Percentiles rank a stretch among this genome's conserved stretches.
Evolutionary conservation across 2,113 vertebrate species (phyloP).

Genomic region (Scomber japonicus): DNA sequence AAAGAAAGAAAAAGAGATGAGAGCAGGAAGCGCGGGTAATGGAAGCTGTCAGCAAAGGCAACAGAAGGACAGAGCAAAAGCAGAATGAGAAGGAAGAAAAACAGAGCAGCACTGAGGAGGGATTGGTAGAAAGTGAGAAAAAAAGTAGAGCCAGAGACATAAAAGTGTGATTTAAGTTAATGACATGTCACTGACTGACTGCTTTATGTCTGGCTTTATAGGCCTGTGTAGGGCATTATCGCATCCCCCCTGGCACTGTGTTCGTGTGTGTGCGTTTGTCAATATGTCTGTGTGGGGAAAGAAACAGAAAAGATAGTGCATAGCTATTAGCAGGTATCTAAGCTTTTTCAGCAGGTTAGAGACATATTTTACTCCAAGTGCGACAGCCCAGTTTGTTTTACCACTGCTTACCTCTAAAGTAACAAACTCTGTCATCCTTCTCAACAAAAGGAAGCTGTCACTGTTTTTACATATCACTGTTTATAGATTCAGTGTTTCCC

Average conservation of each 20-base stretch:
- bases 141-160: conserved; percentile 68
- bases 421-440: conserved; percentile 11
- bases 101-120: conserved; percentile 30
- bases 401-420: neutral
- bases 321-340: conserved; percentile 24
- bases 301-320: conserved; percentile 26
- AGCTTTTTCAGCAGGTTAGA: conserved; percentile 14
- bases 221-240: conserved; percentile 68
- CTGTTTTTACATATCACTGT: conserved; percentile 31
- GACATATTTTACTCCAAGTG: conserved; percentile 23
- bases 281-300: conserved; percentile 33
- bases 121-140: conserved; percentile 50
- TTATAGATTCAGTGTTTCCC: conserved; percentile 38
- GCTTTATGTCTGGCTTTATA: conserved; percentile 77
- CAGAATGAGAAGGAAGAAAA: conserved; percentile 38
- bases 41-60: conserved; percentile 60
- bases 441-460: conserved; percentile 21
- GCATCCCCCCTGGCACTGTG: conserved; percentile 54
- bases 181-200: conserved; percentile 78
- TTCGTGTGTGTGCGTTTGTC: conserved; percentile 40
- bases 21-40: conserved; percentile 18
- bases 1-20: conserved; percentile 24
- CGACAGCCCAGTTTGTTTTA: neutral
- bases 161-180: conserved; percentile 84
- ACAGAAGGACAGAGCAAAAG: conserved; percentile 55